Percentiles rank a stretch among this genome's conserved stretches.
Evolutionary conservation across 2,888 invertebrate genomes (phyloP).

Genomic region (Eristalis pertinax): DNA sequence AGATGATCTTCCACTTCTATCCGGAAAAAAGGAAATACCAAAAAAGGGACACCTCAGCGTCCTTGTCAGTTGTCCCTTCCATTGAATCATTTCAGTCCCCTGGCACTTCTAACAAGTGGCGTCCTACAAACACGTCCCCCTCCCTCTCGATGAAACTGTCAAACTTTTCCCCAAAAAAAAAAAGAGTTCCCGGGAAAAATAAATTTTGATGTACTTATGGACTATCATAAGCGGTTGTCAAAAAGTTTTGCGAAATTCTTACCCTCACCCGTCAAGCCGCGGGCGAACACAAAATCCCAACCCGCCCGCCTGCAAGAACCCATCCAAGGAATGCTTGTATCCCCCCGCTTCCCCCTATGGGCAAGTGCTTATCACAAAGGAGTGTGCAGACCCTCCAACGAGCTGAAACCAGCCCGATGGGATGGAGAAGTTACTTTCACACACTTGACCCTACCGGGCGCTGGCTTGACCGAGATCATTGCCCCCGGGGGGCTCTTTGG

Average conservation of each 20-base stretch:
- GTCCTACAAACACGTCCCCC: background rate
- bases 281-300: background rate
- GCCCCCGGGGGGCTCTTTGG: background rate
- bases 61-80: background rate
- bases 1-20: background rate
- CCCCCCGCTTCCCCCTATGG: no score
- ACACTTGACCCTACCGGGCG: background rate
- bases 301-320: background rate
- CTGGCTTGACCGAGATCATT: background rate
- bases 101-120: background rate
- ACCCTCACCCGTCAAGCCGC: background rate
- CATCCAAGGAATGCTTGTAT: background rate
- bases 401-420: background rate
- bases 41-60: background rate
- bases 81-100: background rate
- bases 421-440: background rate
- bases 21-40: background rate
- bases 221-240: conserved; percentile 31
- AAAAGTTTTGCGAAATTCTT: background rate
- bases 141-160: background rate
- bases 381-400: background rate
- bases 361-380: no score
- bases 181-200: background rate
- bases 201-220: background rate
- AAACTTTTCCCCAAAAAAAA: background rate